Percentiles rank a stretch among this genome's conserved stretches.
These are phyloP conservation scores for Pseudococcus jackbeardsleyi DNA, from an alignment of 2,888 invertebrate species.

Conservation along the genomic window DNA sequence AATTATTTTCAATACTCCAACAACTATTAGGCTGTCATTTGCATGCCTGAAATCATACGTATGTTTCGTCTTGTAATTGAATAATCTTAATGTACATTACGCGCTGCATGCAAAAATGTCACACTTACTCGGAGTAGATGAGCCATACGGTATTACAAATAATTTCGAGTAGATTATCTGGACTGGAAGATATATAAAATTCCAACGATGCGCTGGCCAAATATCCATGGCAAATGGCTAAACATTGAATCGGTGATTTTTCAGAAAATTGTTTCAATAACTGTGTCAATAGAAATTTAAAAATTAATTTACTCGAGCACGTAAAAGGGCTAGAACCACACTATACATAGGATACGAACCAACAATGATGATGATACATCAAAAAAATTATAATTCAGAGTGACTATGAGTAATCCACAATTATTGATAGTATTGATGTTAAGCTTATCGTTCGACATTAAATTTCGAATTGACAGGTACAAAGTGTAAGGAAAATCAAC, in stretches of 20 bases:
- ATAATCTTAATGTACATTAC: neutral
- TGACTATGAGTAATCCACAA: constrained; percentile 48
- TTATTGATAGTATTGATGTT: constrained; percentile 47
- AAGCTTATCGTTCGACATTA: neutral
- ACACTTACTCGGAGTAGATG: neutral
- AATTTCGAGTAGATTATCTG: neutral
- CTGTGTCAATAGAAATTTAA: neutral
- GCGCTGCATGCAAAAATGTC: neutral
- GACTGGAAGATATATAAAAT: neutral
- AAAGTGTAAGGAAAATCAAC: neutral
- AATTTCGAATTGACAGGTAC: neutral
- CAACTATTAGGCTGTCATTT: neutral
- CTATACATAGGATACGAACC: neutral
- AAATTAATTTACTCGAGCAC: neutral
- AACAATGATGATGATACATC: constrained; percentile 5
- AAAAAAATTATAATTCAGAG: constrained; percentile 46
- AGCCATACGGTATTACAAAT: neutral
- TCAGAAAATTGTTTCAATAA: neutral
- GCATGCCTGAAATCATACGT: constrained; percentile 13
- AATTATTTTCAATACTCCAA: constrained; percentile 19
- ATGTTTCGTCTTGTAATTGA: neutral
- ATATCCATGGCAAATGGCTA: constrained; percentile 43
- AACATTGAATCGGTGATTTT: neutral
- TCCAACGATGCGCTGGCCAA: constrained; percentile 11
- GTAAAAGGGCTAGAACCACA: neutral